phyloP scores from a whole-genome alignment of 2,888 invertebrate genomes.

The Agriopis marginaria region DNA sequence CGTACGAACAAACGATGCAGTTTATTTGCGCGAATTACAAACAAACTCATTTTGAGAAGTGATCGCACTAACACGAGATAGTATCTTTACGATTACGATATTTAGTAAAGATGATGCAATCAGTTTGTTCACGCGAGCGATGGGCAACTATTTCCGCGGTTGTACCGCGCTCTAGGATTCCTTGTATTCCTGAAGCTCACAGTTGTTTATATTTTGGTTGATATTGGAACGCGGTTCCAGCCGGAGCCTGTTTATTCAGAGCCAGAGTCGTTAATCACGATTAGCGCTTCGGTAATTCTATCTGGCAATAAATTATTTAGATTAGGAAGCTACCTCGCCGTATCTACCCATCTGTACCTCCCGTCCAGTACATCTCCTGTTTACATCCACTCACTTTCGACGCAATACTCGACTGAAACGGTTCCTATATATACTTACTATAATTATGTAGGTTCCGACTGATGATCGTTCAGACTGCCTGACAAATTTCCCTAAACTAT shows the following conservation, averaged over 20 bases:
- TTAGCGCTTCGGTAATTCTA: slow-evolving; percentile 30
- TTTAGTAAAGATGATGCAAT: too few species aligned
- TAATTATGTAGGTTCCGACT: too few species aligned
- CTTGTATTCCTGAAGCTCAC: background rate
- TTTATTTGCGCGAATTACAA: too few species aligned
- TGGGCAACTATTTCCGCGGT: too few species aligned
- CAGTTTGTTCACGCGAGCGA: too few species aligned
- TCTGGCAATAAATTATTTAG: slow-evolving; percentile 31
- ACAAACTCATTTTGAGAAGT: too few species aligned
- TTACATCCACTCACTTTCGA: background rate
- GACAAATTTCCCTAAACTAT: background rate
- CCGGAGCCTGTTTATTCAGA: slow-evolving; percentile 18
- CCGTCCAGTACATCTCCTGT: background rate
- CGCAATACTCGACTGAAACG: too few species aligned
- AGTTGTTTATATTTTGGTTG: slow-evolving; percentile 5
- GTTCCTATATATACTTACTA: too few species aligned
- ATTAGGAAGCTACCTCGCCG: slow-evolving; percentile 10
- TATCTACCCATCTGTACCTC: slow-evolving; percentile 3
- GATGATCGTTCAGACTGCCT: too few species aligned
- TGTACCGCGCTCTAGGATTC: background rate
- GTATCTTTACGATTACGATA: too few species aligned
- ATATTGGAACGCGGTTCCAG: slow-evolving; percentile 9
- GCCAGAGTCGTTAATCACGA: slow-evolving; percentile 29
- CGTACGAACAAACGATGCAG: too few species aligned
- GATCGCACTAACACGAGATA: too few species aligned